Evolutionary conservation across 1,140 invertebrate genomes (phyloP).

Genomic region (Wiebesia pumilae): DNA sequence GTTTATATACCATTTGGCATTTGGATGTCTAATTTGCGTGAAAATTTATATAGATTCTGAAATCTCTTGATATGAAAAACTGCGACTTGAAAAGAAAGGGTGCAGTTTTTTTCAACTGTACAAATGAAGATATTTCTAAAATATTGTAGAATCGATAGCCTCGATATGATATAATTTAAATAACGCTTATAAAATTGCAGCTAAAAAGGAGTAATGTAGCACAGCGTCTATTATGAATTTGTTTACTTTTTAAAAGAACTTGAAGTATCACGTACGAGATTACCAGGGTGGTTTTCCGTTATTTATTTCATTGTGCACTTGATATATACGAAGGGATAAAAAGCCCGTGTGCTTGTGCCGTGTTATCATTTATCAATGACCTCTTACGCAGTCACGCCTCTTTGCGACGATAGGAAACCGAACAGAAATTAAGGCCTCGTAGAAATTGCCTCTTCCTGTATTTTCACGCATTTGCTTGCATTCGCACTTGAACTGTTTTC

Average conservation of each 20-base stretch:
- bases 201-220: background rate
- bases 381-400: constrained; percentile 60
- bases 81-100: no score
- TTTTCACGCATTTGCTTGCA: constrained; percentile 21
- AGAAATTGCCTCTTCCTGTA: background rate
- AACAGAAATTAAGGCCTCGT: constrained; percentile 11
- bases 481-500: background rate
- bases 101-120: no score
- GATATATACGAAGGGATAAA: constrained; percentile 1
- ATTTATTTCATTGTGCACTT: constrained; percentile 29
- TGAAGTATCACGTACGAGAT: background rate
- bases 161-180: no score
- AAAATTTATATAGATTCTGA: no score
- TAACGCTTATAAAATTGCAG: no score
- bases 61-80: no score
- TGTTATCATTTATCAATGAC: constrained; percentile 63
- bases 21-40: no score
- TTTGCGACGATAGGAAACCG: constrained; percentile 31
- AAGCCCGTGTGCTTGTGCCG: background rate
- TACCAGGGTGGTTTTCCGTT: background rate
- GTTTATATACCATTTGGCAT: no score
- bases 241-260: background rate
- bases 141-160: no score
- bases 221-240: background rate
- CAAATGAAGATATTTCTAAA: no score